phyloP scores from a whole-genome alignment of 92 coral and sea anemone genomes.

The Desmophyllum pertusum region DNA sequence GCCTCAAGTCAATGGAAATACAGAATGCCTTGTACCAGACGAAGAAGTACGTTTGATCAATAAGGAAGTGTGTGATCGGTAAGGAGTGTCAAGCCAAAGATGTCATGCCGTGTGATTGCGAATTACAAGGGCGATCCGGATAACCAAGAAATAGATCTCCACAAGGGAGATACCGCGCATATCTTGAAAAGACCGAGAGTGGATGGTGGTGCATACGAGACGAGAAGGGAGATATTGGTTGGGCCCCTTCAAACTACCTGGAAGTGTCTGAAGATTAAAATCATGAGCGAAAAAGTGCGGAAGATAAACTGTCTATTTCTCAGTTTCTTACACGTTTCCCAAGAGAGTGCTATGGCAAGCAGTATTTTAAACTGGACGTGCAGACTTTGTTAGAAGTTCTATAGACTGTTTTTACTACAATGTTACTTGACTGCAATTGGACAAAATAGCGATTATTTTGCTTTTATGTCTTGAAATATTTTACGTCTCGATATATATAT shows the following conservation, averaged over 20 bases:
- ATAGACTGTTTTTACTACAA: background rate
- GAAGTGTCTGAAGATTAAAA: slow-evolving; percentile 19
- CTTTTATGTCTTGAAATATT: too few species aligned
- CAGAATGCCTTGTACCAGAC: background rate
- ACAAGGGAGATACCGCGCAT: slow-evolving; percentile 6
- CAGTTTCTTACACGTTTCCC: background rate
- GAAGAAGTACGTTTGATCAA: background rate
- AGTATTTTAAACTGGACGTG: background rate
- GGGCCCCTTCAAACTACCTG: slow-evolving; percentile 54
- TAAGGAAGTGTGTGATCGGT: background rate
- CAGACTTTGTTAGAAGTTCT: background rate
- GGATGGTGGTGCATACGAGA: slow-evolving; percentile 62
- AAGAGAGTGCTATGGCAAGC: background rate
- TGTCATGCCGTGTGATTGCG: slow-evolving; percentile 35
- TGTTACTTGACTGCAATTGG: too few species aligned
- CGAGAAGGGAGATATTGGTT: slow-evolving; percentile 32
- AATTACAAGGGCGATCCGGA: slow-evolving; percentile 29
- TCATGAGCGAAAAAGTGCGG: background rate
- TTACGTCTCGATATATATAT: too few species aligned
- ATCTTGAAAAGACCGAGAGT: slow-evolving; percentile 37
- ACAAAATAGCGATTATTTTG: too few species aligned
- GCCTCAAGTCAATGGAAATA: background rate
- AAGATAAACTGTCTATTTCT: background rate
- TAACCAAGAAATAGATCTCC: slow-evolving; percentile 39
- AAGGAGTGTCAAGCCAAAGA: background rate